A percentile compares a stretch with the other conserved stretches of the same genome.
These are phyloP conservation scores for Cyprinus carpio DNA, from an alignment of 2,113 vertebrate species.

Conservation along the genomic window DNA sequence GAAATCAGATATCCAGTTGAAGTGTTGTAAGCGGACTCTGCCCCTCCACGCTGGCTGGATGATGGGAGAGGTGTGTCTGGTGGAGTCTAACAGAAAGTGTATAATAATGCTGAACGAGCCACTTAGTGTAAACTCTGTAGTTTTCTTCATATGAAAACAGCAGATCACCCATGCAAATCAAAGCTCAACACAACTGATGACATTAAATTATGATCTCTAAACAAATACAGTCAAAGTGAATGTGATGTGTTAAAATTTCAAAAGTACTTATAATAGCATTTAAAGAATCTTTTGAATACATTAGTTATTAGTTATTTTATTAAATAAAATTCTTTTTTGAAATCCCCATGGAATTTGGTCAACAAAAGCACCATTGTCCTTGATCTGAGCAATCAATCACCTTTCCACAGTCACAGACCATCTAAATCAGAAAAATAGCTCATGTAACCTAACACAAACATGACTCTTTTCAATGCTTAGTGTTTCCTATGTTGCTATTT, in stretches of 20 bases:
- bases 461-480: neutral
- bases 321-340: neutral
- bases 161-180: neutral
- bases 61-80: conserved; percentile 15
- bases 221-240: neutral
- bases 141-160: neutral
- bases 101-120: neutral
- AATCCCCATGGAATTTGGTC: neutral
- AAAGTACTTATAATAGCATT: neutral
- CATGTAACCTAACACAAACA: neutral
- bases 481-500: neutral
- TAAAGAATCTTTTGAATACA: neutral
- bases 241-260: neutral
- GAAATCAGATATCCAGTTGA: conserved; percentile 32
- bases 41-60: conserved; percentile 71
- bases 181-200: neutral
- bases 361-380: neutral
- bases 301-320: neutral
- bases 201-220: neutral
- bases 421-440: neutral
- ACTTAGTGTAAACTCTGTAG: neutral
- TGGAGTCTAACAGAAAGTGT: neutral
- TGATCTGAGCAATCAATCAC: neutral
- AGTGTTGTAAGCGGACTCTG: conserved; percentile 71
- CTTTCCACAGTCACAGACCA: neutral